phyloP scores from a whole-genome alignment of 2,797 vertebrate genomes.

The Clarias fuscus region DNA sequence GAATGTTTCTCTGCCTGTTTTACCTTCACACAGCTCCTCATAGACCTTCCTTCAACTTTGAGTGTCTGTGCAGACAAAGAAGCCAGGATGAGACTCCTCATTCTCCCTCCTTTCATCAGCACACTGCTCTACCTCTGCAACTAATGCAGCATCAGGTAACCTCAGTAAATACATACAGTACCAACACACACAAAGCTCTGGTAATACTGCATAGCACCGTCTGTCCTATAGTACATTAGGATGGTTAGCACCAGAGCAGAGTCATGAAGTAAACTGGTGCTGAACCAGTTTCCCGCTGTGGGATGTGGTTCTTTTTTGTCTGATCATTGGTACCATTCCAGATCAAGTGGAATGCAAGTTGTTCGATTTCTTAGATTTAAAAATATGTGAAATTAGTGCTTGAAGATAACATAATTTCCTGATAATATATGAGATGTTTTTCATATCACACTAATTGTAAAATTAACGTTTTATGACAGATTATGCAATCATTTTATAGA shows the following conservation, averaged over 20 bases:
- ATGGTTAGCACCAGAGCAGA: background rate
- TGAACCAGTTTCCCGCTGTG: background rate
- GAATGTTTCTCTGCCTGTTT: background rate
- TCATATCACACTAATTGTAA: background rate
- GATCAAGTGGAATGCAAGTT: background rate
- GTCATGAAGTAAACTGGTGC: background rate
- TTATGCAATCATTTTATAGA: background rate
- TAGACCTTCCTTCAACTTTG: slow-evolving; percentile 88
- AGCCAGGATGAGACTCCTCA: slow-evolving; percentile 81
- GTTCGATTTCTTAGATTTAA: background rate
- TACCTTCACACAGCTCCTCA: slow-evolving; percentile 75
- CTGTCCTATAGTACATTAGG: background rate
- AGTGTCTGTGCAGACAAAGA: slow-evolving; percentile 89
- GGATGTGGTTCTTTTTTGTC: background rate
- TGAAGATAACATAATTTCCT: background rate
- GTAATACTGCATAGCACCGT: background rate
- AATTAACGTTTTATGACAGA: background rate
- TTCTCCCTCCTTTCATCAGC: slow-evolving; percentile 79
- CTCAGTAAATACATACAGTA: background rate
- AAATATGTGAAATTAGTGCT: background rate
- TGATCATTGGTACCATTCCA: background rate
- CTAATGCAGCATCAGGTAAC: slow-evolving; percentile 87
- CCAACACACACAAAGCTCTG: background rate
- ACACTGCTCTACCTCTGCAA: slow-evolving; percentile 86
- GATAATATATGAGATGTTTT: background rate